phyloP scores from a whole-genome alignment of 2,888 invertebrate species.

The Byasa hedistus region DNA sequence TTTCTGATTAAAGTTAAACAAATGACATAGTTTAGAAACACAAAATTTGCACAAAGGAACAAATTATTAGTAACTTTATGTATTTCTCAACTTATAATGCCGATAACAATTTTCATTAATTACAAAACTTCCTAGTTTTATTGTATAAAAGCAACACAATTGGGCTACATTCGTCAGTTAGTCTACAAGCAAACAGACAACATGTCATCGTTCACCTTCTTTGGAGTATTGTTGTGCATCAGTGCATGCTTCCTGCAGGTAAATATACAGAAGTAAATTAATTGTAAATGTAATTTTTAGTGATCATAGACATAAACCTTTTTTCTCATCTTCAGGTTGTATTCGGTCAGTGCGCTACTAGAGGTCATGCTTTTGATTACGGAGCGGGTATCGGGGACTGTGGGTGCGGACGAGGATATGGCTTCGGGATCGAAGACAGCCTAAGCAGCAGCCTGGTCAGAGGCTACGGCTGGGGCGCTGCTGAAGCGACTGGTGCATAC shows the following conservation, averaged over 20 bases:
- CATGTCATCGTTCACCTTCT: constrained; percentile 1
- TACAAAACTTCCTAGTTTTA: background rate
- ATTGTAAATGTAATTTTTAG: background rate
- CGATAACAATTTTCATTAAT: background rate
- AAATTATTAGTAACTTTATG: too few species aligned
- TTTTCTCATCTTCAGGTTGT: background rate
- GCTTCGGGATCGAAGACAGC: background rate
- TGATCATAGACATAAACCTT: too few species aligned
- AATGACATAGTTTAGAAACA: too few species aligned
- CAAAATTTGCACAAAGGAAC: too few species aligned
- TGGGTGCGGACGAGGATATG: too few species aligned
- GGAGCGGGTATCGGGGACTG: background rate
- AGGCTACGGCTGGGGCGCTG: constrained; percentile 8
- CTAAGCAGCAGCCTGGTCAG: background rate
- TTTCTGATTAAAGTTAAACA: too few species aligned
- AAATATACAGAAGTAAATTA: background rate
- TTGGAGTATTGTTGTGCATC: background rate
- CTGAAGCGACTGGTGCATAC: constrained; percentile 9
- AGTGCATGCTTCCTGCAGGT: constrained; percentile 6
- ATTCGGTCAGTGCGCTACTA: constrained; percentile 1
- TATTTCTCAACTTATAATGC: background rate
- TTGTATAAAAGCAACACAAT: background rate
- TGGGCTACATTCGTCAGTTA: background rate
- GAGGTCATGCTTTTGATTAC: background rate
- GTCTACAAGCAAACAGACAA: background rate